A percentile compares a stretch with the other conserved stretches of the same genome.
phyloP scores from a whole-genome alignment of 2,797 vertebrate genomes.

The Acanthurus leucopareius region DNA sequence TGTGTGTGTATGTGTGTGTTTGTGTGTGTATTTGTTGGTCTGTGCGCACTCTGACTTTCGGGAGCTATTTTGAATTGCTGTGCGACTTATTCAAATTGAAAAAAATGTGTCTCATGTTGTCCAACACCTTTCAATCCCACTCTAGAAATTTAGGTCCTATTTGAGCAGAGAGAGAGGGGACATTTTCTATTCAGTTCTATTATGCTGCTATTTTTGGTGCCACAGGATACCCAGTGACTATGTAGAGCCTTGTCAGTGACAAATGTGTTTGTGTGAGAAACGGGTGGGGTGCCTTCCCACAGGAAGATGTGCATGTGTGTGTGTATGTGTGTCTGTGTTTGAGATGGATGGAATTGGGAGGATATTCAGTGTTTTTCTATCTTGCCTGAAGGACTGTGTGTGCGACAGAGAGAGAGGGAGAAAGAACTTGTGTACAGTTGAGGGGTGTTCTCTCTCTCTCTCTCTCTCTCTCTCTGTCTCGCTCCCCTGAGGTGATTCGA shows the following conservation, averaged over 20 bases:
- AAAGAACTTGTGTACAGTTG: conserved; percentile 58
- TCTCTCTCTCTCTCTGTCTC: conserved; percentile 29
- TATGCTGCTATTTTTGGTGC: conserved; percentile 78
- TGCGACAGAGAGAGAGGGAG: conserved; percentile 40
- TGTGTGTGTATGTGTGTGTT: background rate
- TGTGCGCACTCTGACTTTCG: conserved; percentile 31
- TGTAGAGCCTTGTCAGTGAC: conserved; percentile 79
- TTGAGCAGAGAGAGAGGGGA: conserved; percentile 59
- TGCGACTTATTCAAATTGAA: conserved; percentile 73
- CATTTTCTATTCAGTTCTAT: conserved; percentile 65
- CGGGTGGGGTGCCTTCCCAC: conserved; percentile 78
- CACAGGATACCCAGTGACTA: conserved; percentile 77
- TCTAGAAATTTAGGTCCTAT: conserved; percentile 46
- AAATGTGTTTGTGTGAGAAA: conserved; percentile 80
- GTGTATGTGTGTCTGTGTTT: conserved; percentile 39
- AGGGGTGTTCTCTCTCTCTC: conserved; percentile 50
- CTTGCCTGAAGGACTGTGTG: conserved; percentile 61
- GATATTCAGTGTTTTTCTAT: conserved; percentile 68
- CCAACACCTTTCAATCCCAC: conserved; percentile 56
- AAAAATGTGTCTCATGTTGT: conserved; percentile 56
- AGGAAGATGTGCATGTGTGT: conserved; percentile 48
- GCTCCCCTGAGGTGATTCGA: conserved; percentile 72
- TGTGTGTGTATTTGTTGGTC: conserved; percentile 2
- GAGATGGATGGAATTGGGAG: conserved; percentile 66
- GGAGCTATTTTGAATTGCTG: conserved; percentile 55